Evolutionary conservation across 2,888 invertebrate species (phyloP), one percentile per base, ranked within the genome.

Genomic region (Orthosia cruda): DNA sequence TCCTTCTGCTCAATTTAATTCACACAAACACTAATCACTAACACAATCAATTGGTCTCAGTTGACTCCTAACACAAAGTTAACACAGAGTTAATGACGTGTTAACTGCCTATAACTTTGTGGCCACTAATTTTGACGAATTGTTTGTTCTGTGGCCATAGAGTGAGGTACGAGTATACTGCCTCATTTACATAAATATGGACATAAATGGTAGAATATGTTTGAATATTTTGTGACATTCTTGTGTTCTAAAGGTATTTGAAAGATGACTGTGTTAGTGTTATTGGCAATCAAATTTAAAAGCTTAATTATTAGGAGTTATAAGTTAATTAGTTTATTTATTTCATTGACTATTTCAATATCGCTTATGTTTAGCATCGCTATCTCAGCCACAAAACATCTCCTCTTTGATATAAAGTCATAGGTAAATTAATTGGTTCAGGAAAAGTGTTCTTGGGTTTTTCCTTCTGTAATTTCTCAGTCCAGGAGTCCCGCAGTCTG

Each of bases 31-130:
- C 62, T 84, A 84, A 85, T 75, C 77, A 81, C 47, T 63, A 18
- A n/a, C 2, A 75, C 74, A 81, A 81, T 86, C 87, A 77, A 75
- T 86, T 71, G 47, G 77, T 74, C 45, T 16, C 55, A 20, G 61
- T 77, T 47, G 79, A 74, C 74, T 70, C 20, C 26, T 12, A 23
- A 58, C 58, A 12, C 50, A 7, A 63, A 59, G 3, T 69, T 84
- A 71, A 86, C 40, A 40, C 40, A 40, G 3, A 40, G 40, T 40
- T 40, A 40, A 40, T 67, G 75, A 71, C 40, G 50, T 72, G 77
- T 68, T 84, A 74, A 85, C 59, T 26, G 15, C 71, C 74, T 62
- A 75, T 85, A 85, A 86, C 84, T 71, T 12, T 54, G 40, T 4
- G 4, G 1, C 4, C 4, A 4, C 9, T 64, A 54, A 80, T 70